These are phyloP conservation scores for Cancer borealis DNA, from an alignment of 2,888 invertebrate genomes.

Conservation along the genomic window DNA sequence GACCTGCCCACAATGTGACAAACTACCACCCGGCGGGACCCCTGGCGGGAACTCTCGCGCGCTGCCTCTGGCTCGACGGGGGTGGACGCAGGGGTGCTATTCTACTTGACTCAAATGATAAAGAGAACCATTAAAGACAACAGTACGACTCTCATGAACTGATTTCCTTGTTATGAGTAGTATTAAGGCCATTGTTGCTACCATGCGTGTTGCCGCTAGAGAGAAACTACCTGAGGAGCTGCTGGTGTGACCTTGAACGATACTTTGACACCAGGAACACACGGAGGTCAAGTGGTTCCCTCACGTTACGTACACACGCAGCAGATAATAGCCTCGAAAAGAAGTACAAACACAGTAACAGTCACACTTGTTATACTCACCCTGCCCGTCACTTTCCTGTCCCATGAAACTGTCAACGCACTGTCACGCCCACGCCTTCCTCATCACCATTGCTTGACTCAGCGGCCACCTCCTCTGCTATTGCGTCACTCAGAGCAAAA, in stretches of 20 bases:
- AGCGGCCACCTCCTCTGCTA: not conserved
- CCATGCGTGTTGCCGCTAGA: not conserved
- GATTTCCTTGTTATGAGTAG: not conserved
- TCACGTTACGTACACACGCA: not conserved
- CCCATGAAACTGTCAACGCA: not conserved
- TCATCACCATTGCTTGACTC: not conserved
- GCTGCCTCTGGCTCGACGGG: not conserved
- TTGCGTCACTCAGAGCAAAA: not conserved
- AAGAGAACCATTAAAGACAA: slow-evolving; percentile 28
- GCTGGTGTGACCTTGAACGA: not conserved
- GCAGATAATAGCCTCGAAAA: not conserved
- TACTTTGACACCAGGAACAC: not conserved
- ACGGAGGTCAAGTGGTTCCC: not conserved
- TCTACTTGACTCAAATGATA: not conserved
- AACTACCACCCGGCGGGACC: slow-evolving; percentile 35
- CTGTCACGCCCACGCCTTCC: not conserved
- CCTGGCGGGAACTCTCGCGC: slow-evolving; percentile 28
- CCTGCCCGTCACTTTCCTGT: not conserved
- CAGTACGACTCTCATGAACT: not conserved
- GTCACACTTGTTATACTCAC: not conserved
- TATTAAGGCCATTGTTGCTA: not conserved
- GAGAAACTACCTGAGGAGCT: not conserved
- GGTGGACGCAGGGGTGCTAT: slow-evolving; percentile 26
- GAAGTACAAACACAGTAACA: not conserved
- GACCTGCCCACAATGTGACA: slow-evolving; percentile 38